These are phyloP conservation scores for Natrix natrix DNA, from an alignment of 2,797 vertebrate species.

Conservation along the genomic window DNA sequence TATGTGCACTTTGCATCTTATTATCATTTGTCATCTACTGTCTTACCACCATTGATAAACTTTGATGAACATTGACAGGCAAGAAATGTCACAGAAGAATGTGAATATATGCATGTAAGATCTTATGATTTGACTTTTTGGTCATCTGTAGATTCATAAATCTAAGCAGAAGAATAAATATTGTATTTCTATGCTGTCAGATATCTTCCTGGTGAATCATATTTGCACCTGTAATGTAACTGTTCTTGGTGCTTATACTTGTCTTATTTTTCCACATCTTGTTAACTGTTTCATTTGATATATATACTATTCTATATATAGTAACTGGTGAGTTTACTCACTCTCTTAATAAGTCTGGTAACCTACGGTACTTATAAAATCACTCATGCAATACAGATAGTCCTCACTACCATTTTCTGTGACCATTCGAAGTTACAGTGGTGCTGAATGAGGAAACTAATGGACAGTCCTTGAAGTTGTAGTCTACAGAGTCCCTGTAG, in stretches of 20 bases:
- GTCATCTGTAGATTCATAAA: background rate
- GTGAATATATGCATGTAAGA: background rate
- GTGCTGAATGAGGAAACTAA: background rate
- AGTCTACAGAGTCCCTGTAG: background rate
- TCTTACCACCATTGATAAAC: background rate
- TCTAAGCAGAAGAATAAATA: background rate
- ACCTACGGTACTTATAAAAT: background rate
- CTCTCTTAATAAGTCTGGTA: background rate
- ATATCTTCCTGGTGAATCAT: background rate
- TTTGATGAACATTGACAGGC: background rate
- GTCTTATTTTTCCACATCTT: background rate
- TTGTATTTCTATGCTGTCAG: background rate
- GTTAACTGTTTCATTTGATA: slow-evolving; percentile 38
- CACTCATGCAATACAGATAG: background rate
- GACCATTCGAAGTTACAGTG: background rate
- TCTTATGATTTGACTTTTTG: background rate
- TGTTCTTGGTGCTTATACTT: background rate
- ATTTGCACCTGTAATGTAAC: background rate
- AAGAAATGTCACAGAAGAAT: background rate
- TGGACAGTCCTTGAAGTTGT: background rate
- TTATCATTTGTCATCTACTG: background rate
- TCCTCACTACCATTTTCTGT: background rate
- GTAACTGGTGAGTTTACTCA: background rate
- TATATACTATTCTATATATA: background rate
- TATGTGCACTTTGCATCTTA: background rate